phyloP scores from a whole-genome alignment of 1,140 invertebrate species.

The Drosophila busckii region DNA sequence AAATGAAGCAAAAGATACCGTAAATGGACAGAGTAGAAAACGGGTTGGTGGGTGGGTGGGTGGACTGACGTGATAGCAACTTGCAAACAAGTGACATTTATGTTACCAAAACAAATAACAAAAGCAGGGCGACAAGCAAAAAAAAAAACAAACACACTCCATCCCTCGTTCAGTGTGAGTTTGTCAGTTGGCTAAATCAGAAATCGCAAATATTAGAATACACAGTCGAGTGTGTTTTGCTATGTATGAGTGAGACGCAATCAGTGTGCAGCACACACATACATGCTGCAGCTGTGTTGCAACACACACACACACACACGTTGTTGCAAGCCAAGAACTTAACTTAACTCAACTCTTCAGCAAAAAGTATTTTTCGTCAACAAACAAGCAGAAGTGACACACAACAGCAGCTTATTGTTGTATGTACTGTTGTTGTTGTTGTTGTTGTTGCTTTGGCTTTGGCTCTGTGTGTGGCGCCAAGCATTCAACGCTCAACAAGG shows the following conservation, averaged over 20 bases:
- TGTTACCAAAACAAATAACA: slow-evolving; percentile 72
- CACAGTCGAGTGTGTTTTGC: slow-evolving; percentile 34
- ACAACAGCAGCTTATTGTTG: slow-evolving; percentile 50
- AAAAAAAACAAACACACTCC: no score
- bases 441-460: slow-evolving; percentile 24
- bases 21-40: slow-evolving; percentile 27
- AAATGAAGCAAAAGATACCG: slow-evolving; percentile 70
- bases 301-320: slow-evolving; percentile 3
- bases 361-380: slow-evolving; percentile 57
- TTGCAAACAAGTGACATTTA: slow-evolving; percentile 73
- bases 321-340: slow-evolving; percentile 1
- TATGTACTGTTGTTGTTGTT: slow-evolving; percentile 17
- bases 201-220: slow-evolving; percentile 69
- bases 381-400: slow-evolving; percentile 70
- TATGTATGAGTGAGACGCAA: slow-evolving; percentile 27
- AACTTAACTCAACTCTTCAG: slow-evolving; percentile 21
- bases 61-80: slow-evolving; percentile 11
- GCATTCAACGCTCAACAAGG: slow-evolving; percentile 26
- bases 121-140: slow-evolving; percentile 19
- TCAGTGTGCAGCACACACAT: slow-evolving; percentile 34
- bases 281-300: slow-evolving; percentile 28
- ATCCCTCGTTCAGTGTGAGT: no score
- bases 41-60: not conserved
- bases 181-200: slow-evolving; percentile 50
- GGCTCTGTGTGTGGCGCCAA: slow-evolving; percentile 29